Base-by-base conservation (phyloP, 2,113 vertebrate genomes). In the Aegypius monachus region DNA sequence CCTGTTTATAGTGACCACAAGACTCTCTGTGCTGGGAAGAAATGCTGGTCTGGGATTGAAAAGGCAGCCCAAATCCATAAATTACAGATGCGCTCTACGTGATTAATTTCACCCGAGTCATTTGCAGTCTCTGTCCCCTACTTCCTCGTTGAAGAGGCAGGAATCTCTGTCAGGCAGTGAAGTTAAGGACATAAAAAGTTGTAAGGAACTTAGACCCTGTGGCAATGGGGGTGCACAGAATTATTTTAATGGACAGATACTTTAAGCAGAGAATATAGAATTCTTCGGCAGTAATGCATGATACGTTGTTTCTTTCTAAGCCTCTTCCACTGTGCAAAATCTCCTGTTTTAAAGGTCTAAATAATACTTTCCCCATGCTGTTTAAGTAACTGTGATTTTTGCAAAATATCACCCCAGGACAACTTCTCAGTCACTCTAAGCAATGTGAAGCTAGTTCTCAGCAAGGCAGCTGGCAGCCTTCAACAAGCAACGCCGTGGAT, bases 1-100 rank as follows among this genome's bases (percentile, higher is more conserved):
- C 50, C 70, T 90, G 45, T 63, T 75, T 62, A 34, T 36, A 72
- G 71, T 66, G 93, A 95, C 74, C 84, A 89, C 62, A n/a, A 68
- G 36, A 53, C 25, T 66, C 25, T 66, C 25, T 81, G 56, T 63
- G 78, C 66, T 43, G 48, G 43, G 48, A 84, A 90, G 34, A 86
- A 90, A 86, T 2, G 36, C 53, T 43, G 43, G 43, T 45, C 27
- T 16, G 70, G 86, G 89, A 91, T 36, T 68, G 53, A 55, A 85
- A 79, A 87, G 42, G 73, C 68, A 95, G 26, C 21, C 42, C 50
- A 84, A 84, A 86, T 52, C 53, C 70, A 85, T 45, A 53, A 90
- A 79, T 40, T 79, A 32, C 91, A 85, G 86, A 67, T 87, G 66
- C 31, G 53, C 47, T 88, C 43, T 65, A 47, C 1, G 32, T 43